Conservation (phyloP, 2,888 invertebrate genomes). For the Gandaritis pyraliata region DNA sequence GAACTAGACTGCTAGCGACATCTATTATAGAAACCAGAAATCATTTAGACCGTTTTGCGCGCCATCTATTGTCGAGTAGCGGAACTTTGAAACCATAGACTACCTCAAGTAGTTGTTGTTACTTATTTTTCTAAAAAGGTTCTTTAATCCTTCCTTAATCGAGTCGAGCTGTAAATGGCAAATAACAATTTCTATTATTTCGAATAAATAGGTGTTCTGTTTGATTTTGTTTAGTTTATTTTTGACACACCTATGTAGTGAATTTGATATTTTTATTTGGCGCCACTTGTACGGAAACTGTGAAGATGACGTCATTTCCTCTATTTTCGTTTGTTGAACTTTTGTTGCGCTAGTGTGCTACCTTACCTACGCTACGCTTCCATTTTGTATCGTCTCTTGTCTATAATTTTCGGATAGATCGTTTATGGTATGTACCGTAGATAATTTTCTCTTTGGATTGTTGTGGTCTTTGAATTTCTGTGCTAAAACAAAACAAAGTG, state of each 20-base stretch:
- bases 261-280: too few species aligned
- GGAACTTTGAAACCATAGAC: conserved; percentile 4
- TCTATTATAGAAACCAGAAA: not conserved
- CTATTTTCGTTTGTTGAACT: too few species aligned
- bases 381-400: conserved; percentile 79
- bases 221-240: too few species aligned
- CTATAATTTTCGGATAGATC: conserved; percentile 80
- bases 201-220: too few species aligned
- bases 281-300: too few species aligned
- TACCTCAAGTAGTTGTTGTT: not conserved
- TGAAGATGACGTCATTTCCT: too few species aligned
- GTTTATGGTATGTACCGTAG: conserved; percentile 83
- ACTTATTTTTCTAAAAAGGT: too few species aligned
- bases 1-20: conserved; percentile 1
- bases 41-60: not conserved
- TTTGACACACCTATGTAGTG: too few species aligned
- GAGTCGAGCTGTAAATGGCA: too few species aligned
- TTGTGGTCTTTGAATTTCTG: conserved; percentile 68
- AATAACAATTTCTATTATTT: too few species aligned
- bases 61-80: conserved; percentile 23
- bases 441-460: conserved; percentile 81
- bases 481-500: conserved; percentile 23
- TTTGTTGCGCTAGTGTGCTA: too few species aligned
- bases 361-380: conserved; percentile 53
- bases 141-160: too few species aligned